Conservation (phyloP, 1,140 invertebrate genomes). For the Meloidogyne exigua region DNA sequence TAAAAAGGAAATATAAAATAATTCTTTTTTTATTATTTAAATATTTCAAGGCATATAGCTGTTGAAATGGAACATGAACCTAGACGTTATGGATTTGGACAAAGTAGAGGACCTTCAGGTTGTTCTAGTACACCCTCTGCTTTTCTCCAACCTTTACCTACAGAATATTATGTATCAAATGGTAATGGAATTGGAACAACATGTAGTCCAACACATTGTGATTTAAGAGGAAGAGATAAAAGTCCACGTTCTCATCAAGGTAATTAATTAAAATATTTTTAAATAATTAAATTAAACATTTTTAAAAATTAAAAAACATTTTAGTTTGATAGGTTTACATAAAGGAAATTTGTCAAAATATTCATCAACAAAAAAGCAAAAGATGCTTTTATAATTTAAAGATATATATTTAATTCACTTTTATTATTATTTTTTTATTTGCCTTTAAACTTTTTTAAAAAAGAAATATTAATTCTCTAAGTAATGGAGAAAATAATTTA, state of each 20-base stretch:
- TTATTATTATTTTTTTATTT: too few relatives aligned
- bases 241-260: conserved; percentile 1
- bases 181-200: neutral
- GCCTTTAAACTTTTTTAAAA: too few relatives aligned
- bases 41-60: conserved; percentile 14
- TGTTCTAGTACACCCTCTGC: conserved; percentile 4
- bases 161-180: neutral
- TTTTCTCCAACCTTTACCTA: conserved; percentile 1
- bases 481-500: too few relatives aligned
- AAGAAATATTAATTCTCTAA: too few relatives aligned
- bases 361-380: neutral
- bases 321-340: neutral
- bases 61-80: conserved; percentile 29
- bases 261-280: neutral
- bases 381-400: neutral
- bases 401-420: neutral
- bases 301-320: neutral
- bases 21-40: too few relatives aligned
- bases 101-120: neutral
- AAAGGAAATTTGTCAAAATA: neutral
- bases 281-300: neutral
- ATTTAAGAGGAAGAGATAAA: neutral
- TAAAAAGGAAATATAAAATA: too few relatives aligned
- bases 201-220: neutral
- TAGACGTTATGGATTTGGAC: conserved; percentile 16